Evolutionary conservation across 2,113 vertebrate species (phyloP).

Genomic region (Varanus komodoensis): DNA sequence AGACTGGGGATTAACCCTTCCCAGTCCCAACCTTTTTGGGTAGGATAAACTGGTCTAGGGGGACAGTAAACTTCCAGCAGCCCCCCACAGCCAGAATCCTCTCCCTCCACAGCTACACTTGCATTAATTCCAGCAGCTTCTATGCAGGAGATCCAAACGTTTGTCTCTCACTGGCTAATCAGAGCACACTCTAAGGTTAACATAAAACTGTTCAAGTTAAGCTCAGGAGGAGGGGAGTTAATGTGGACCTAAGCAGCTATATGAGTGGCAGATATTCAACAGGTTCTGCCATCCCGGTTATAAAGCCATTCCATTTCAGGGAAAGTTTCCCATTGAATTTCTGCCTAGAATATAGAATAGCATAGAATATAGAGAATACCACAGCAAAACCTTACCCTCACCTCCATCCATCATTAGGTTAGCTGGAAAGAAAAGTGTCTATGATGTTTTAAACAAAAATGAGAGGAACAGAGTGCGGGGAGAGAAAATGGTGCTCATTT

Average conservation of each 20-base stretch:
- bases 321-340: not conserved
- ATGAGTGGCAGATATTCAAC: not conserved
- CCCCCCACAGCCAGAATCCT: no score
- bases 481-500: not conserved
- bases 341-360: not conserved
- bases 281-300: no score
- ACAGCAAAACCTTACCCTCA: not conserved
- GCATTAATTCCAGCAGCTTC: not conserved
- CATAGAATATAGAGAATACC: no score
- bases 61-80: not conserved
- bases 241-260: not conserved
- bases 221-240: not conserved
- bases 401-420: not conserved
- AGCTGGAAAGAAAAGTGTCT: not conserved
- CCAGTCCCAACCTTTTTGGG: not conserved
- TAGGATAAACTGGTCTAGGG: not conserved
- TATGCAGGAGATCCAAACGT: no score
- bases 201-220: not conserved
- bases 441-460: not conserved
- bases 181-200: not conserved
- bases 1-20: not conserved
- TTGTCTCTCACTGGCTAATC: not conserved
- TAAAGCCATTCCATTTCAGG: not conserved
- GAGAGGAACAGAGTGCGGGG: accelerated
- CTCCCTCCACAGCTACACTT: no score